Percentiles rank a stretch among this genome's conserved stretches.
These are phyloP conservation scores for Phyllotis vaccarum DNA, from an alignment of 2,797 vertebrate genomes.

Conservation along the genomic window DNA sequence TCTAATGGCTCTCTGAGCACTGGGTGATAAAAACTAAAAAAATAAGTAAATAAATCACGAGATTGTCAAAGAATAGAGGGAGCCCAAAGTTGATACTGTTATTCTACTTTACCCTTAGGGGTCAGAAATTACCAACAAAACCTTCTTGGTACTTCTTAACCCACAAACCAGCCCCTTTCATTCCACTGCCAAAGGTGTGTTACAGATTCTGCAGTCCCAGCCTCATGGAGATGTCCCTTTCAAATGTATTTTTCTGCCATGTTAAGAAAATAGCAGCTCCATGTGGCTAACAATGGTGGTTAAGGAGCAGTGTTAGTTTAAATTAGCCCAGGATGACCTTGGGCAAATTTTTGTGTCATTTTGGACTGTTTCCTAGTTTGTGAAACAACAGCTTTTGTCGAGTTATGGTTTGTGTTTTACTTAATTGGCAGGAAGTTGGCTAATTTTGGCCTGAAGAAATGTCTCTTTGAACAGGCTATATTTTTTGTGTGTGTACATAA, in stretches of 20 bases:
- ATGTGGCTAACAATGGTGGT: background rate
- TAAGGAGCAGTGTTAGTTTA: background rate
- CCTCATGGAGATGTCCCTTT: background rate
- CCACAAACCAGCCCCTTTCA: background rate
- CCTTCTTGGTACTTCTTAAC: background rate
- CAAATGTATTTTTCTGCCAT: background rate
- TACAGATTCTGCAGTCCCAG: background rate
- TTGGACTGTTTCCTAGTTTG: constrained; percentile 24
- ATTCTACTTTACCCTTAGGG: background rate
- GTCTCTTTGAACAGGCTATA: background rate
- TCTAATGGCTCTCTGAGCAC: background rate
- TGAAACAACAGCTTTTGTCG: background rate
- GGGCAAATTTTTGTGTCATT: background rate
- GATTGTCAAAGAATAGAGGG: background rate
- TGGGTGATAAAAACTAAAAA: background rate
- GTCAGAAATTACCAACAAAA: background rate
- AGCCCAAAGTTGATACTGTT: background rate
- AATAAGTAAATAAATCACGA: background rate
- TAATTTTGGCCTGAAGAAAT: constrained; percentile 4
- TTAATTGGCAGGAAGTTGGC: background rate
- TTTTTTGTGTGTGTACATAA: background rate
- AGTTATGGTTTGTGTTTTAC: background rate
- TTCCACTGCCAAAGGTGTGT: background rate
- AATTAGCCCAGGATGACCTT: background rate
- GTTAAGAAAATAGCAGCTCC: background rate